Percentiles rank a stretch among this genome's conserved stretches.
These are phyloP conservation scores for Zoanthus sociatus DNA, from an alignment of 92 coral and sea anemone genomes.

Conservation along the genomic window DNA sequence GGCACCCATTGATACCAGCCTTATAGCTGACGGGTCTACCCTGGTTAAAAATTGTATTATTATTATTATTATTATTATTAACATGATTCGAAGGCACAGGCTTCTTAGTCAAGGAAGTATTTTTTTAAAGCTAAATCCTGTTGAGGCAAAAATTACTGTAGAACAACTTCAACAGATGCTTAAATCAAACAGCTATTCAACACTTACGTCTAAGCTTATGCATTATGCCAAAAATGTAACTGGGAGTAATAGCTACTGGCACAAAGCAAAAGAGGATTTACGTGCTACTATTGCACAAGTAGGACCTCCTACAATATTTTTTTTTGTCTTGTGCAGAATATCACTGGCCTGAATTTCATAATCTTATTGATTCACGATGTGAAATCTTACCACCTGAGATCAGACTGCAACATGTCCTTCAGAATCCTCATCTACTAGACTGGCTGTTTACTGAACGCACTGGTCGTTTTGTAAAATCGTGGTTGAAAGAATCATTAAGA, in stretches of 20 bases:
- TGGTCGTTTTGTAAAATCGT: neutral
- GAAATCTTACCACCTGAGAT: constrained; percentile 27
- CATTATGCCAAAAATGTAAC: constrained; percentile 67
- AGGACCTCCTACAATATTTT: constrained; percentile 66
- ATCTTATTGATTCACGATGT: neutral
- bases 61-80: no score
- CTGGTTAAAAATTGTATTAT: no score
- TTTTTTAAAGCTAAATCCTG: constrained; percentile 24
- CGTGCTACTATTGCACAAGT: constrained; percentile 59
- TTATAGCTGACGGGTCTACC: no score
- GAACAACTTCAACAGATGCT: constrained; percentile 47
- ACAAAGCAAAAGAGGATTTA: constrained; percentile 55
- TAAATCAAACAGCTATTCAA: constrained; percentile 49
- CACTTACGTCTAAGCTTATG: constrained; percentile 55
- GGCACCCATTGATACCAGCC: no score
- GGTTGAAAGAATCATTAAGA: constrained; percentile 8
- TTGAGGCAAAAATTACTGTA: constrained; percentile 22
- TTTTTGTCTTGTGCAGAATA: constrained; percentile 63
- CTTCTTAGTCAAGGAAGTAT: constrained; percentile 26
- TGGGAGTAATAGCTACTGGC: constrained; percentile 63
- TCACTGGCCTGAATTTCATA: constrained; percentile 67
- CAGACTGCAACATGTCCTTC: constrained; percentile 4
- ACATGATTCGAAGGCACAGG: constrained; percentile 26
- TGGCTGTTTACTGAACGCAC: constrained; percentile 8
- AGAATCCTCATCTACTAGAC: constrained; percentile 4